Base-by-base conservation (phyloP, 2,113 vertebrate genomes). In the Chaetodon trifascialis region DNA sequence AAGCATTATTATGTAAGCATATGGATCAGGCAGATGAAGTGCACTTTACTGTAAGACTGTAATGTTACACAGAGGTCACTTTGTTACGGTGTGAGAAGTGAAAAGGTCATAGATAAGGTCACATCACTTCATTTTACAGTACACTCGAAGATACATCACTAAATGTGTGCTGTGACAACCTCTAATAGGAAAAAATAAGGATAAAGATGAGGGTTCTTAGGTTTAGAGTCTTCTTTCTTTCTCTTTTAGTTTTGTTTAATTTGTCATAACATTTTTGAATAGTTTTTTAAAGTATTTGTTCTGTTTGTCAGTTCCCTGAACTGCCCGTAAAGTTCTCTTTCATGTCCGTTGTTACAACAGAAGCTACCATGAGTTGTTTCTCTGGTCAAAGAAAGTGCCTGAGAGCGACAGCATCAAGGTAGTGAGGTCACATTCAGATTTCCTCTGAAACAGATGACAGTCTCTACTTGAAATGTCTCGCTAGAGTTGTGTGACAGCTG, bases 1-100 rank as follows among this genome's bases (percentile, higher is more conserved):
- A 94, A 94, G 93, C 93, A 89, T 93, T 80, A 15, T 74, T 72
- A 62, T 30, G 63, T 44, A 75, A 79, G 83, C 59, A 67, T 74
- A 42, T 42, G 80, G 85, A 86, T 75, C 77, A 81, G 90, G 88
- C 80, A 59, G 92, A 91, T 86, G 76, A 95, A 94, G 93, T 95
- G 95, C 95, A 96, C 95, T 95, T 95, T 95, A 95, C 94, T 94
- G 91, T 91, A 81, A 82, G 82, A 88, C 49, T 76, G 36, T 51
- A n/a, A 69, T 38, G 56, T 86, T 60, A 77, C 47, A 49, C 69
- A 66, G 76, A 82, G 79, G 83, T 86, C 74, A 75, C 65, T 54
- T 34, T 55, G 83, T 77, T 72, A 68, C 44, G 25, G 63, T n/a
- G 76, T 60, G 46, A 78, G 60, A 75, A 56, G 62, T 83, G 56